Conservation (phyloP, 2,113 vertebrate genomes). For the Esox niger region DNA sequence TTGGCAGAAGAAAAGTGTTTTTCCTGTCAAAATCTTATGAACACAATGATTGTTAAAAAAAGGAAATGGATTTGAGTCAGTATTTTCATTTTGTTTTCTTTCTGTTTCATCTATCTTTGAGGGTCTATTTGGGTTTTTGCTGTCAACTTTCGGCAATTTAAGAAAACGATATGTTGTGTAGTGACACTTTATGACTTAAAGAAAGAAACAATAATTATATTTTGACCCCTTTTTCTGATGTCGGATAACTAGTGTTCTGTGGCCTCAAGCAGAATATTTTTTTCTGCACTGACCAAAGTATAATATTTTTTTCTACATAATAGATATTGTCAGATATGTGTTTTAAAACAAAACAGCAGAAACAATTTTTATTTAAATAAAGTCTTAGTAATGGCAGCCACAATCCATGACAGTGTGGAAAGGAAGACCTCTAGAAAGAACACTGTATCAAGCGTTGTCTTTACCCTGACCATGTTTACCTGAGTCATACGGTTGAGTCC, state of each 20-base stretch:
- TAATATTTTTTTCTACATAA: too few species aligned
- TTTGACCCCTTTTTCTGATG: conserved; percentile 66
- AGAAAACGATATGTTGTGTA: conserved; percentile 7
- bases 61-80: neutral
- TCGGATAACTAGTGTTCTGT: conserved; percentile 30
- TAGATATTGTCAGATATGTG: too few species aligned
- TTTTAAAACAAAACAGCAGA: neutral
- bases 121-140: conserved; percentile 6
- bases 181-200: conserved; percentile 19
- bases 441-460: neutral
- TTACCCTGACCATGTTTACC: neutral
- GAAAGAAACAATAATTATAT: conserved; percentile 42
- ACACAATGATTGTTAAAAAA: conserved; percentile 23
- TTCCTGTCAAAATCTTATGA: conserved; percentile 13
- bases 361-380: neutral
- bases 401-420: neutral
- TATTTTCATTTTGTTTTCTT: neutral
- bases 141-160: conserved; percentile 24
- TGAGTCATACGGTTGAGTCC: neutral
- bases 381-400: neutral
- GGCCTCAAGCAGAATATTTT: conserved; percentile 44
- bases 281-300: conserved; percentile 7
- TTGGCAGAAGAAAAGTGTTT: neutral
- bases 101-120: neutral
- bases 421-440: neutral